Percentiles rank a stretch among this genome's conserved stretches.
Evolutionary conservation across 2,888 invertebrate species (phyloP).

Genomic region (Apamea sordens): DNA sequence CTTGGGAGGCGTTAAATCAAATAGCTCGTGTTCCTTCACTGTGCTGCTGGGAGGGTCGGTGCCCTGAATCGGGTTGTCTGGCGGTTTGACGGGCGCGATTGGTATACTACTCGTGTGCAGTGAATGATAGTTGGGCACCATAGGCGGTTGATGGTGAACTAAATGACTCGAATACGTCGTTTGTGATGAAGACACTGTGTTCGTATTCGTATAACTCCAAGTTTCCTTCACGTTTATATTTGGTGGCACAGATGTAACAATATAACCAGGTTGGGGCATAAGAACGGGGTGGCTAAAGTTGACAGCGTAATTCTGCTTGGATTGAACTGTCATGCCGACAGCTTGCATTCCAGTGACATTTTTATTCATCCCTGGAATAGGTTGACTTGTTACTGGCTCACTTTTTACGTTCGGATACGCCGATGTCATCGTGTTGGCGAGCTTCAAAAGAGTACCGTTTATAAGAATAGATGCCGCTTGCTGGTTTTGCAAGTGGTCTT

Average conservation of each 20-base stretch:
- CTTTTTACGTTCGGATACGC: constrained; percentile 81
- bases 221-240: constrained; percentile 88
- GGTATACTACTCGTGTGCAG: constrained; percentile 87
- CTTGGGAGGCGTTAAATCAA: constrained; percentile 78
- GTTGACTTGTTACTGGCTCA: constrained; percentile 81
- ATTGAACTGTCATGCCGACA: constrained; percentile 86
- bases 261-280: constrained; percentile 87
- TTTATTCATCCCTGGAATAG: constrained; percentile 85
- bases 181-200: constrained; percentile 78
- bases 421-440: constrained; percentile 83
- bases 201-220: constrained; percentile 84
- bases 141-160: constrained; percentile 82
- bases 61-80: constrained; percentile 87
- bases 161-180: constrained; percentile 82
- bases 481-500: constrained; percentile 85
- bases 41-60: constrained; percentile 88
- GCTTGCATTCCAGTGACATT: constrained; percentile 85
- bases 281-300: constrained; percentile 88
- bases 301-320: constrained; percentile 89
- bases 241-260: constrained; percentile 90
- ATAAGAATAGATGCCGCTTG: constrained; percentile 87
- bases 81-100: constrained; percentile 86
- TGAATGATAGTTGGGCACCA: constrained; percentile 82
- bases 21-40: constrained; percentile 82
- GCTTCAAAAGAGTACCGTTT: constrained; percentile 88